Conservation (phyloP, 2,888 invertebrate genomes). For the Penaeus monodon region DNA sequence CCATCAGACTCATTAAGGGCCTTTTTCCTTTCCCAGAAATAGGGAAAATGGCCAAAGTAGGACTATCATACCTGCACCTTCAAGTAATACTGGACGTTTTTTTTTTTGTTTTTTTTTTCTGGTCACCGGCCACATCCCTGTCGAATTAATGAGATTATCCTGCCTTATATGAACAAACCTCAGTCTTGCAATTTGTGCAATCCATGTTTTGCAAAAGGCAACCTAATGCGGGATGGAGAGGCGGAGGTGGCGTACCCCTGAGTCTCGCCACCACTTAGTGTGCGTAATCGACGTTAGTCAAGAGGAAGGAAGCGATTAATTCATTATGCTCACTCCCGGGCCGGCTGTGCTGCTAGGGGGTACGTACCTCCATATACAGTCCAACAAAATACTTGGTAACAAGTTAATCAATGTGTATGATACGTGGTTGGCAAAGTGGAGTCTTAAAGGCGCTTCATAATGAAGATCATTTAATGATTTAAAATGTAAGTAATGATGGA, state of each 20-base stretch:
- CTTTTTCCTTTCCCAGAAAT: not conserved
- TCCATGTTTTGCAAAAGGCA: too few relatives aligned
- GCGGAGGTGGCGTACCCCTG: not conserved
- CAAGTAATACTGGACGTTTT: too few relatives aligned
- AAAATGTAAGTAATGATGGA: not conserved
- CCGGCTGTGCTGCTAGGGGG: not conserved
- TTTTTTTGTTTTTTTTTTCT: too few relatives aligned
- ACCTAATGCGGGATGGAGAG: too few relatives aligned
- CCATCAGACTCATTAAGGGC: not conserved
- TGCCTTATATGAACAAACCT: too few relatives aligned
- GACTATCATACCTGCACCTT: too few relatives aligned
- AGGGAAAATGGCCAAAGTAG: too few relatives aligned
- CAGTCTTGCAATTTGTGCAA: too few relatives aligned
- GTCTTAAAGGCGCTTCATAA: slow-evolving; percentile 1
- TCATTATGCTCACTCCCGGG: slow-evolving; percentile 25
- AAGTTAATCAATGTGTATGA: slow-evolving; percentile 3
- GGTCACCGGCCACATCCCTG: too few relatives aligned
- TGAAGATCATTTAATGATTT: slow-evolving; percentile 1
- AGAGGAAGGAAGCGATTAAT: slow-evolving; percentile 24
- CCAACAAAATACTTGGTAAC: not conserved
- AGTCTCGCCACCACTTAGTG: not conserved
- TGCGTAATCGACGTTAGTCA: not conserved
- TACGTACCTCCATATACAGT: not conserved
- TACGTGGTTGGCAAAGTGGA: slow-evolving; percentile 13
- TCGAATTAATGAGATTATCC: too few relatives aligned